phyloP scores from a whole-genome alignment of 2,888 invertebrate genomes.

The Scrobipalpa costella region DNA sequence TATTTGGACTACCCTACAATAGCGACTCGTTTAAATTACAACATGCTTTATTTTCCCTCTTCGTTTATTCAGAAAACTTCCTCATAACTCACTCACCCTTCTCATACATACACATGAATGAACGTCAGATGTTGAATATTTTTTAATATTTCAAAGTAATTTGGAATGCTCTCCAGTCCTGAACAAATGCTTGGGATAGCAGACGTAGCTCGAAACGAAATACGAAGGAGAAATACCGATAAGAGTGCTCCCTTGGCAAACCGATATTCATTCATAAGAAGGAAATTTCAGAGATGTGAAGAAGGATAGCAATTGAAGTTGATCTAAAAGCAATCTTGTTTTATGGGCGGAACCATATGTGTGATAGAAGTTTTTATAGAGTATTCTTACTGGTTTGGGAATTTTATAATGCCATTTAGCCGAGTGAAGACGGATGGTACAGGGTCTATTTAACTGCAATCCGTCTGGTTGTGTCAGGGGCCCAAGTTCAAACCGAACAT shows the following conservation, averaged over 20 bases:
- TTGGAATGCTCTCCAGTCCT: constrained; percentile 1
- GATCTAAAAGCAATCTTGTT: too few relatives aligned
- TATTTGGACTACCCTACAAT: too few relatives aligned
- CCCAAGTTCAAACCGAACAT: too few relatives aligned
- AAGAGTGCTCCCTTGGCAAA: background rate
- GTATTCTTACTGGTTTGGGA: too few relatives aligned
- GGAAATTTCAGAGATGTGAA: background rate
- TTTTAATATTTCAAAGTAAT: constrained; percentile 8
- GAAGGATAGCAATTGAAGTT: too few relatives aligned
- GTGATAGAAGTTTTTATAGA: too few relatives aligned
- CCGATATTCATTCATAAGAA: background rate
- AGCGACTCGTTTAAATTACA: background rate
- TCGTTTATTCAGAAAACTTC: constrained; percentile 2
- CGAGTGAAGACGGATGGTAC: too few relatives aligned
- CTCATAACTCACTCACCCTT: constrained; percentile 1
- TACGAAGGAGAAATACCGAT: background rate
- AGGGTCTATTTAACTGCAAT: too few relatives aligned
- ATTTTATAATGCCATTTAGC: too few relatives aligned
- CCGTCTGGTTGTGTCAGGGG: too few relatives aligned
- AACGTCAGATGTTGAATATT: background rate
- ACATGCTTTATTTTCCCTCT: background rate
- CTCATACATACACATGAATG: constrained; percentile 8
- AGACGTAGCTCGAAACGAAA: background rate
- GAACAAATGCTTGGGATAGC: background rate
- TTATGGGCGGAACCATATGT: too few relatives aligned